Evolutionary conservation across 2,797 vertebrate species (phyloP).

Genomic region (Lacerta bilineata): DNA sequence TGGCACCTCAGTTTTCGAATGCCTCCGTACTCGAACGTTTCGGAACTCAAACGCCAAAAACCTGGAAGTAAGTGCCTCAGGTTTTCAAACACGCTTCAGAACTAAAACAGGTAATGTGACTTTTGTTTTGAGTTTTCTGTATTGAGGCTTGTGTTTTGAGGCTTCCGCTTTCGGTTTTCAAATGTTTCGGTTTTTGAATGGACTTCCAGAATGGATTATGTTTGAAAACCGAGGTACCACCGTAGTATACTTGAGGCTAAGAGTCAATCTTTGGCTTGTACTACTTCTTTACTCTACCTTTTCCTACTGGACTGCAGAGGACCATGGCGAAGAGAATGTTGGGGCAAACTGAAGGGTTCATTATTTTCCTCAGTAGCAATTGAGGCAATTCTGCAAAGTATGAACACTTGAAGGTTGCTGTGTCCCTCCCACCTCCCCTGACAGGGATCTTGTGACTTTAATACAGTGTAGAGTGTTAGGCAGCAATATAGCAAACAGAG

Average conservation of each 20-base stretch:
- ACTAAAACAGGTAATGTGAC: too few relatives aligned
- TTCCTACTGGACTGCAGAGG: not conserved
- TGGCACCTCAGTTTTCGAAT: too few relatives aligned
- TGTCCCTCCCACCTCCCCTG: not conserved
- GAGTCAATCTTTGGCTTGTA: too few relatives aligned
- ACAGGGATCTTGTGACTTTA: not conserved
- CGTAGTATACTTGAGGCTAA: not conserved
- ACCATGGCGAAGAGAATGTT: not conserved
- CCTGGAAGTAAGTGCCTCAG: too few relatives aligned
- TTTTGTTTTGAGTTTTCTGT: too few relatives aligned
- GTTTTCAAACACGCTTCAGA: too few relatives aligned
- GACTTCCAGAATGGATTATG: too few relatives aligned
- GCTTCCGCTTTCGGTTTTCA: too few relatives aligned
- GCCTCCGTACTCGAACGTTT: too few relatives aligned
- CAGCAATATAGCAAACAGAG: not conserved
- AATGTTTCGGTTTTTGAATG: rapidly evolving
- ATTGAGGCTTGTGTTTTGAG: too few relatives aligned
- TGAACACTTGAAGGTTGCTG: not conserved
- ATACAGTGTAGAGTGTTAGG: not conserved
- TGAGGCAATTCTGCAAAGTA: not conserved
- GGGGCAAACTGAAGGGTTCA: not conserved
- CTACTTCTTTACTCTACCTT: not conserved
- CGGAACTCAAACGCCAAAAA: too few relatives aligned
- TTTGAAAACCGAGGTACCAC: too few relatives aligned
- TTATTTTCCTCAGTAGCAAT: not conserved